phyloP scores from a whole-genome alignment of 2,888 invertebrate genomes.

The Myopa testacea region DNA sequence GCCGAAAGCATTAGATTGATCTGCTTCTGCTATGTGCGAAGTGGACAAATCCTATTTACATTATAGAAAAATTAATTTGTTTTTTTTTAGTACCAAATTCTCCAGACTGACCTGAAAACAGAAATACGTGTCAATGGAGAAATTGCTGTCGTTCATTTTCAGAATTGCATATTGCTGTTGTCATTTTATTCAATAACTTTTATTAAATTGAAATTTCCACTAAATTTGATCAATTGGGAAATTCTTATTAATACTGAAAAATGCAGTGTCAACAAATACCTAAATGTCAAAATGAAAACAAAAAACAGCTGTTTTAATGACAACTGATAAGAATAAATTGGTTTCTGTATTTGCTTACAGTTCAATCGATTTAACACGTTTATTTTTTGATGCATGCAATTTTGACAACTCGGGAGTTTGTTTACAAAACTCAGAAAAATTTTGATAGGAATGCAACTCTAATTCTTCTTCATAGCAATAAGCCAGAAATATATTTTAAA shows the following conservation, averaged over 20 bases:
- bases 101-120: constrained; percentile 55
- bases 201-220: neutral
- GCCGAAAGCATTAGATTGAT: constrained; percentile 27
- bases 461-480: no score
- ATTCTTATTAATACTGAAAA: neutral
- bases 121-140: constrained; percentile 57
- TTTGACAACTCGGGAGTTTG: no score
- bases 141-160: constrained; percentile 61
- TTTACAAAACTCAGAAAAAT: no score
- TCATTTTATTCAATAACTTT: constrained; percentile 9
- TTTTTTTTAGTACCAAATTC: neutral
- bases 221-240: neutral
- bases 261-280: constrained; percentile 33
- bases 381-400: no score
- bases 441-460: no score
- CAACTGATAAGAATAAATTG: constrained; percentile 6
- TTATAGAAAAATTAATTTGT: constrained; percentile 4
- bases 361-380: no score
- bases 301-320: constrained; percentile 31
- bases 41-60: constrained; percentile 28
- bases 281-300: constrained; percentile 29
- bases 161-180: constrained; percentile 24
- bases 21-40: constrained; percentile 22
- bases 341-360: neutral
- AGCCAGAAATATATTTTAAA: no score